phyloP scores from a whole-genome alignment of 1,140 invertebrate species.

The Gonatopus flavifemur region DNA sequence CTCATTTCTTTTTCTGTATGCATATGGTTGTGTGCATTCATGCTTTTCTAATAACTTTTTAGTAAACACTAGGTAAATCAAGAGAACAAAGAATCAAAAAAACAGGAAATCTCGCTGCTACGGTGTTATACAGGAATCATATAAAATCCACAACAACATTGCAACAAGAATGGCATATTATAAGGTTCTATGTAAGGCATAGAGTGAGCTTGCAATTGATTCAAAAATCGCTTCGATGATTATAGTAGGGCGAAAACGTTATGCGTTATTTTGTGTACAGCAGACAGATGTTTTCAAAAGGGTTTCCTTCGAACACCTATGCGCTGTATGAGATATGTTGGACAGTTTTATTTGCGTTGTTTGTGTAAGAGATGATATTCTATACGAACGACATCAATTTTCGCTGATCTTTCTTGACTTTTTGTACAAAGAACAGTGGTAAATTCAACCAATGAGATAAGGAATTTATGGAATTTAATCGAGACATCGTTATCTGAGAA shows the following conservation, averaged over 20 bases:
- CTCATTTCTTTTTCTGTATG: slow-evolving; percentile 21
- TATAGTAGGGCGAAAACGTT: slow-evolving; percentile 8
- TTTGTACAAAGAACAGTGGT: too few relatives aligned
- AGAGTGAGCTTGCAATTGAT: slow-evolving; percentile 30
- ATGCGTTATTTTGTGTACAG: slow-evolving; percentile 12
- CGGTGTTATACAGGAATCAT: slow-evolving; percentile 28
- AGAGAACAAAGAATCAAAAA: slow-evolving; percentile 16
- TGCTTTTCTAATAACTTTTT: slow-evolving; percentile 36
- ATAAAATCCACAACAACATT: slow-evolving; percentile 26
- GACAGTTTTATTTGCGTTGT: too few relatives aligned
- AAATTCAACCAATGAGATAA: too few relatives aligned
- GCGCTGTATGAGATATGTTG: too few relatives aligned
- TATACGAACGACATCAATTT: too few relatives aligned
- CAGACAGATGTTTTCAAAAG: too few relatives aligned
- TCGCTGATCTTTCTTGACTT: too few relatives aligned
- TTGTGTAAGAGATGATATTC: too few relatives aligned
- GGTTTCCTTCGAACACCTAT: too few relatives aligned
- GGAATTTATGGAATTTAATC: too few relatives aligned
- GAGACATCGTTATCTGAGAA: too few relatives aligned
- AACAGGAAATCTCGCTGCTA: slow-evolving; percentile 9
- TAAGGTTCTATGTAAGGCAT: slow-evolving; percentile 46
- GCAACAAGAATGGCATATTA: slow-evolving; percentile 35
- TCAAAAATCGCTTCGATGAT: slow-evolving; percentile 6
- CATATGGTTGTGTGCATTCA: slow-evolving; percentile 41
- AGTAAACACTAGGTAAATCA: slow-evolving; percentile 14